Evolutionary conservation across 2,888 invertebrate species (phyloP), one percentile per base, ranked within the genome.

Genomic region (Hetaerina titia): DNA sequence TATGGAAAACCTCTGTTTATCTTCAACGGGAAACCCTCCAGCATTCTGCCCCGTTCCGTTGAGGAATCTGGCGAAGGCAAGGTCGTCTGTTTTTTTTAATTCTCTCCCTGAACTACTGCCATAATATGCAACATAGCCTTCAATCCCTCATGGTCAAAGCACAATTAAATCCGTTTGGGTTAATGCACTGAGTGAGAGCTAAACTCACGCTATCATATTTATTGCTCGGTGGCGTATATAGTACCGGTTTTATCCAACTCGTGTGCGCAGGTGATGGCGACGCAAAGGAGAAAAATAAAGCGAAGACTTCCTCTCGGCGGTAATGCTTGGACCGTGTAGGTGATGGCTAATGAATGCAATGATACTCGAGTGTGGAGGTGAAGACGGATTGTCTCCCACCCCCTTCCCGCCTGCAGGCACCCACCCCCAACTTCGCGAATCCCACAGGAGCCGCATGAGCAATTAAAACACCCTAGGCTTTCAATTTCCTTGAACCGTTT

Each of bases 91-190:
- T 81, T 81, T 31, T 81, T 7, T 11, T 31, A 0, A 13, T 81
- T 81, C 31, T 25, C 81, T 0, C 81, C 81, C 15, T 89, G 57
- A n/a, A 58, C 69, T 45, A 60, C 56, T 74, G 69, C 69, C 69
- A n/a, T 92, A 64, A 56, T 92, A 5, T 58, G 81, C 92, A 90
- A 22, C 64, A n/a, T 90, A 45, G 90, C 45, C 90, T 60, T 90
- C 90, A 64, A 69, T 69, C 64, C 31, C 64, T 90, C 90, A 90
- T 63, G 90, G 90, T 90, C 90, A 90, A 90, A 64, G 63, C 90
- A 63, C 90, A 90, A 63, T 90, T 90, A 90, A 90, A 63, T 64
- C 63, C 64, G 90, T 19, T 69, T 92, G 92, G 74, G 92, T 92
- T 74, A 92, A 92, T 69, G 92, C 92, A 69, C 92, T 56, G 60